Base-by-base conservation (phyloP, 1,140 invertebrate genomes). In the Odontomachus brunneus region DNA sequence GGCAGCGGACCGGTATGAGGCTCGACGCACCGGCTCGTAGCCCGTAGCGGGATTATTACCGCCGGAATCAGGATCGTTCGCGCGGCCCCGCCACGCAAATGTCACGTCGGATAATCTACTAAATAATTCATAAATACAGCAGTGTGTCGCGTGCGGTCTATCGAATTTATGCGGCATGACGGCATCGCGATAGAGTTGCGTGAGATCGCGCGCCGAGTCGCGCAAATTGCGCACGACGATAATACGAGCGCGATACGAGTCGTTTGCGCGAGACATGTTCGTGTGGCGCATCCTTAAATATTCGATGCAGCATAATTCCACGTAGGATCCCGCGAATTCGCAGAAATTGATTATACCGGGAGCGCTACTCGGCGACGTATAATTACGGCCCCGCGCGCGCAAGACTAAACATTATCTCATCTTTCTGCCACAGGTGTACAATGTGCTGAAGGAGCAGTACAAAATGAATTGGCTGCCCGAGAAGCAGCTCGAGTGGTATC, bases 381-480 rank as follows among this genome's bases (percentile, higher is more conserved):
- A 57, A 66, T 71, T 44, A 49, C 44, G 48, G 62, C 15, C n/a
- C 29, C 29, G 38, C 9, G 38, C 38, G 38, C 59, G 51, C 57
- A 66, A 87, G 65, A 88, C 72, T 83, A 92, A 91, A 91, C 82
- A 90, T 82, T 84, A 71, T 90, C 81, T 91, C 83, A 17, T 75
- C 76, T 91, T 89, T 90, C 69, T 29, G 85, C 82, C 60, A 69
- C 89, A 94, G 93, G 92, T 94, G 84, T 92, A 92, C 87, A 93
- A 93, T 89, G 90, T 90, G 85, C 84, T 94, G 80, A 93, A 91
- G 66, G 88, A 88, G 74, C 92, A 93, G 78, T 93, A 93, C 74
- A 91, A 90, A 9, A 88, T 94, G 89, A 90, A 89, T 55, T 95
- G 94, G 94, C 89, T 95, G 38, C 94, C 94, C 7, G 89, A 93